These are phyloP conservation scores for Leptopilina myrica DNA, from an alignment of 2,888 invertebrate species.

Conservation along the genomic window DNA sequence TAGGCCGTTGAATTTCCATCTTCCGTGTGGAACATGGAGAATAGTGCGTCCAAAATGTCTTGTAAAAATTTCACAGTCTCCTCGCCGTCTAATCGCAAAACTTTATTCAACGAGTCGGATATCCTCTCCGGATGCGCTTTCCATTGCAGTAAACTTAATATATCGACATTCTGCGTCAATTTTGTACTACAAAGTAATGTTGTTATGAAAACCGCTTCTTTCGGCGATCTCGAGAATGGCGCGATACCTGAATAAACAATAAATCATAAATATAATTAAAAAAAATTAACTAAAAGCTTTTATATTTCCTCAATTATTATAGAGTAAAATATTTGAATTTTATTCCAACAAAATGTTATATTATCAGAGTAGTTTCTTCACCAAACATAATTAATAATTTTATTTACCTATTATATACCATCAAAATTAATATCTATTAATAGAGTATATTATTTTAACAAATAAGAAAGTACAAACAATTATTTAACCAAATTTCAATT, in stretches of 20 bases:
- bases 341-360: too few species aligned
- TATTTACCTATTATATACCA: too few species aligned
- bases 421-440: too few species aligned
- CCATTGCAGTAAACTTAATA: slow-evolving; percentile 94
- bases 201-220: slow-evolving; percentile 89
- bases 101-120: slow-evolving; percentile 89
- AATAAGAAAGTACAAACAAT: too few species aligned
- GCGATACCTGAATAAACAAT: slow-evolving; percentile 60
- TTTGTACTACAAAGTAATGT: slow-evolving; percentile 97
- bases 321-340: too few species aligned
- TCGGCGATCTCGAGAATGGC: slow-evolving; percentile 86
- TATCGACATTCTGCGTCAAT: slow-evolving; percentile 94
- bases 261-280: neutral
- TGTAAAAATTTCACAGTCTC: slow-evolving; percentile 96
- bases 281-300: too few species aligned
- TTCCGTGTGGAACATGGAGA: slow-evolving; percentile 95
- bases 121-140: slow-evolving; percentile 92
- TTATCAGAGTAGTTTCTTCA: too few species aligned
- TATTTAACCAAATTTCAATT: too few species aligned
- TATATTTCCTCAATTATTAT: too few species aligned
- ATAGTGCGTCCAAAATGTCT: slow-evolving; percentile 94
- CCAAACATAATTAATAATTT: too few species aligned
- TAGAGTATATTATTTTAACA: too few species aligned
- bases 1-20: slow-evolving; percentile 93
- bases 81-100: slow-evolving; percentile 89